A percentile compares a stretch with the other conserved stretches of the same genome.
Evolutionary conservation across 2,888 invertebrate species (phyloP).

Genomic region (Synergus itoensis): DNA sequence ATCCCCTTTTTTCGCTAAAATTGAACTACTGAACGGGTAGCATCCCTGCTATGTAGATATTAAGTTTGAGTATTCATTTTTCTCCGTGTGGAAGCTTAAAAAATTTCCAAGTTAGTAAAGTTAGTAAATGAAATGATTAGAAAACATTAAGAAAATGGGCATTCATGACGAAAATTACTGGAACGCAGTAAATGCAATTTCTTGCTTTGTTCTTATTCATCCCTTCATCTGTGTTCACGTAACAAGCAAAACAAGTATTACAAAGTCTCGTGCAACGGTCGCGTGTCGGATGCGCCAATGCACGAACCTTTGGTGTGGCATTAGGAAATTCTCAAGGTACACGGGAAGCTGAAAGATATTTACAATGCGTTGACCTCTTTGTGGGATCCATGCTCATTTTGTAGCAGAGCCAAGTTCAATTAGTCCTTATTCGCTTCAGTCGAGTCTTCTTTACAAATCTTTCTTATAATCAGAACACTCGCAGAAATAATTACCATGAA

Average conservation of each 20-base stretch:
- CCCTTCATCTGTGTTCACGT: constrained; percentile 31
- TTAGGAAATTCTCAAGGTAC: constrained; percentile 41
- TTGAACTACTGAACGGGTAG: no score
- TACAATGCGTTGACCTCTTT: constrained; percentile 23
- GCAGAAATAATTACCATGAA: not conserved
- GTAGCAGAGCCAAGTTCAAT: constrained; percentile 21
- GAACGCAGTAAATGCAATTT: constrained; percentile 11
- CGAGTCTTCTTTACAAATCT: not conserved
- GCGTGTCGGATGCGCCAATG: constrained; percentile 37
- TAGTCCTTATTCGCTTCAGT: not conserved
- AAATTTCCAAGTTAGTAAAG: not conserved
- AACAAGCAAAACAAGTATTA: constrained; percentile 38
- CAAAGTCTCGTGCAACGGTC: constrained; percentile 37
- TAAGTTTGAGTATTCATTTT: no score
- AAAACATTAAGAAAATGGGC: not conserved
- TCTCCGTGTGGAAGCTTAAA: no score
- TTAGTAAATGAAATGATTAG: not conserved
- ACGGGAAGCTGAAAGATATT: constrained; percentile 23
- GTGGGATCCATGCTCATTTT: not conserved
- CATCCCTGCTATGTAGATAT: no score
- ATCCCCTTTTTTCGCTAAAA: no score
- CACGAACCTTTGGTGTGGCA: constrained; percentile 35
- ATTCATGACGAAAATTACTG: constrained; percentile 16
- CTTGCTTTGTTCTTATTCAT: constrained; percentile 26
- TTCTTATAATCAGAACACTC: not conserved